phyloP scores from a whole-genome alignment of 2,888 invertebrate species.

The Drosophila nr. perissopoda region DNA sequence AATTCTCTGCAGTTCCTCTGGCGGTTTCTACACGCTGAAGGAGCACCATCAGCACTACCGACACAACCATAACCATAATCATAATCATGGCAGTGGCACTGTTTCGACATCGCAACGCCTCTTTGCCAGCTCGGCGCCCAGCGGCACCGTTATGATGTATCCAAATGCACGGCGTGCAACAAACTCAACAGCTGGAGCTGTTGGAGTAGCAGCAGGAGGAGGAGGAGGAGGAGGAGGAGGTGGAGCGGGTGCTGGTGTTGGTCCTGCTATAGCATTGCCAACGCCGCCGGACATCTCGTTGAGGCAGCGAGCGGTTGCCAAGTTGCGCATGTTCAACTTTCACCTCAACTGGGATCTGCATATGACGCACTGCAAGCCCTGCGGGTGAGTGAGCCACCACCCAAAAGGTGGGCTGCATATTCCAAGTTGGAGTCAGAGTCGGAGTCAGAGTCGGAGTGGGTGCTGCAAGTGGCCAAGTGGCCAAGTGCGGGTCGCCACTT shows the following conservation, averaged over 20 bases:
- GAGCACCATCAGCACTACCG: constrained; percentile 76
- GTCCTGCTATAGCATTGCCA: constrained; percentile 41
- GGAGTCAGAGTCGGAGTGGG: constrained; percentile 24
- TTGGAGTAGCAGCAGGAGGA: constrained; percentile 16
- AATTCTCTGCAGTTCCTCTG: constrained; percentile 72
- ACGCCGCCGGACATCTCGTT: constrained; percentile 83
- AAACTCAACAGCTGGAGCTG: constrained; percentile 1
- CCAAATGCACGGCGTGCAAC: constrained; percentile 75
- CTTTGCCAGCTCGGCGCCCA: constrained; percentile 82
- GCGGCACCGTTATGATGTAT: constrained; percentile 83
- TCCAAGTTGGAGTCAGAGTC: constrained; percentile 1
- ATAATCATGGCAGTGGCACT: constrained; percentile 35
- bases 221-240: constrained; percentile 32
- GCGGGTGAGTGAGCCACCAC: constrained; percentile 82
- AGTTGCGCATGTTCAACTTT: constrained; percentile 85
- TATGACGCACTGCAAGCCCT: constrained; percentile 85
- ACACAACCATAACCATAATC: constrained; percentile 56
- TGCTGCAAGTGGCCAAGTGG: constrained; percentile 59
- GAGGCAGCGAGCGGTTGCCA: constrained; percentile 85
- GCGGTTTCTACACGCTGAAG: constrained; percentile 82
- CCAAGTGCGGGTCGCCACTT: constrained; percentile 54
- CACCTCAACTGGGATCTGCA: constrained; percentile 85
- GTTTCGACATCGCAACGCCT: constrained; percentile 66
- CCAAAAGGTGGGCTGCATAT: constrained; percentile 2
- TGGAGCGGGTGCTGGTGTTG: constrained; percentile 23